Evolutionary conservation across 92 coral and sea anemone genomes (phyloP).

Genomic region (Plumapathes pennacea): DNA sequence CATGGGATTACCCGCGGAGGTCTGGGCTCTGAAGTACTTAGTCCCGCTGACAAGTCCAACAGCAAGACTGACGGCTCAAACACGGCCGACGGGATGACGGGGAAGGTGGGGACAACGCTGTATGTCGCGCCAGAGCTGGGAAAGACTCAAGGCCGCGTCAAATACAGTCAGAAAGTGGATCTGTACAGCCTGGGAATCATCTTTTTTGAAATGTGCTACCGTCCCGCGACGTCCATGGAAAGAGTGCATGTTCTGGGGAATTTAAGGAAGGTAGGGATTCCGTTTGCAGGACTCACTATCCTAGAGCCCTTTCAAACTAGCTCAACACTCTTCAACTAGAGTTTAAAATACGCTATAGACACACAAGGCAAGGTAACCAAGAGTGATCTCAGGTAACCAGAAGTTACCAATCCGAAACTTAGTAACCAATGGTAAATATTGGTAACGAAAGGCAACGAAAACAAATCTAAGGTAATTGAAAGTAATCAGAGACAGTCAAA

Average conservation of each 20-base stretch:
- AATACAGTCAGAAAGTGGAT: conserved; percentile 93
- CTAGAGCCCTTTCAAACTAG: too few species aligned
- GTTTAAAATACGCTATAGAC: too few species aligned
- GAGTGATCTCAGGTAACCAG: too few species aligned
- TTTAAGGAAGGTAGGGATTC: conserved; percentile 87
- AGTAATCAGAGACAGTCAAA: too few species aligned
- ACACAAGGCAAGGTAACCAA: too few species aligned
- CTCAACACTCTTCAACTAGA: too few species aligned
- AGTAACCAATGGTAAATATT: too few species aligned
- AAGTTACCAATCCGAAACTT: too few species aligned
- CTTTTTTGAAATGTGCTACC: conserved; percentile 96
- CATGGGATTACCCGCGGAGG: conserved; percentile 80
- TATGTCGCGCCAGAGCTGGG: conserved; percentile 97
- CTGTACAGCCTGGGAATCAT: conserved; percentile 95
- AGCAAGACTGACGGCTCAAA: conserved; percentile 52
- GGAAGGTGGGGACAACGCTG: conserved; percentile 91
- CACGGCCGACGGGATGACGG: conserved; percentile 88
- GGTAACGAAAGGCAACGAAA: too few species aligned
- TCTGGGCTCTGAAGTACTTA: conserved; percentile 48
- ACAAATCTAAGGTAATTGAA: too few species aligned
- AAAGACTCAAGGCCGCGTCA: conserved; percentile 58
- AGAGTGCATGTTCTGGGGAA: conserved; percentile 74
- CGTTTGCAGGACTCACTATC: too few species aligned
- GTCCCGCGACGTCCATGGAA: conserved; percentile 92
- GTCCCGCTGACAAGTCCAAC: conserved; percentile 21